phyloP scores from a whole-genome alignment of 2,797 vertebrate species.

The Huso huso region DNA sequence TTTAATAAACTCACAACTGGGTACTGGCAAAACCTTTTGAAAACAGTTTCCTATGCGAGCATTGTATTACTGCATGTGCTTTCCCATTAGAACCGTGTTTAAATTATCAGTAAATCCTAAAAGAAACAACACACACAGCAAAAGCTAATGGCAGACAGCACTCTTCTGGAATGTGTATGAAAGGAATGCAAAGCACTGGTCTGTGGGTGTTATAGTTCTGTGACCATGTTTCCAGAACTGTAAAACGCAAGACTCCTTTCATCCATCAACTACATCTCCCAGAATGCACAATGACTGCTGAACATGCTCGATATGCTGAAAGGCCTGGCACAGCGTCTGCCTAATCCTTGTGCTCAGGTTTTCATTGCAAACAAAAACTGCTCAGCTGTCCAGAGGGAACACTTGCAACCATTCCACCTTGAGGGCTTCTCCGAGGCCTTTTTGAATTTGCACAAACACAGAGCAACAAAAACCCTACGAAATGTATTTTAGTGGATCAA shows the following conservation, averaged over 20 bases:
- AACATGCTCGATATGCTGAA: constrained; percentile 34
- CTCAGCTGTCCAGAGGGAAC: constrained; percentile 40
- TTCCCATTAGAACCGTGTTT: too few relatives aligned
- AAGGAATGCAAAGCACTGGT: constrained; percentile 37
- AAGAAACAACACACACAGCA: constrained; percentile 12
- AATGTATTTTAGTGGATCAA: too few relatives aligned
- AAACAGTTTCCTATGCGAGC: too few relatives aligned
- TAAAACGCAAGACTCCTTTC: constrained; percentile 30
- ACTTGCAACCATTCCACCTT: constrained; percentile 34
- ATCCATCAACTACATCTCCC: constrained; percentile 66
- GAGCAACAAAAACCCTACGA: too few relatives aligned
- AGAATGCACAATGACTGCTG: constrained; percentile 47
- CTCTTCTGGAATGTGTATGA: constrained; percentile 46
- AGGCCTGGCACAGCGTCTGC: constrained; percentile 63
- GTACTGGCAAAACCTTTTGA: too few relatives aligned
- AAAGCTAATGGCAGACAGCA: constrained; percentile 37
- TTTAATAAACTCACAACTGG: too few relatives aligned
- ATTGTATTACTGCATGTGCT: too few relatives aligned
- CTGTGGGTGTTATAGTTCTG: constrained; percentile 52
- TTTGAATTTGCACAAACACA: constrained; percentile 14
- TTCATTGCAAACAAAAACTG: constrained; percentile 55
- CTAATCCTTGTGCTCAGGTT: constrained; percentile 65
- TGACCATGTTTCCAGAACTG: constrained; percentile 39
- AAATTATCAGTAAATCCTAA: too few relatives aligned
- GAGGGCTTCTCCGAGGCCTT: constrained; percentile 17